These are phyloP conservation scores for Thrips palmi DNA, from an alignment of 1,140 invertebrate genomes.

Conservation along the genomic window DNA sequence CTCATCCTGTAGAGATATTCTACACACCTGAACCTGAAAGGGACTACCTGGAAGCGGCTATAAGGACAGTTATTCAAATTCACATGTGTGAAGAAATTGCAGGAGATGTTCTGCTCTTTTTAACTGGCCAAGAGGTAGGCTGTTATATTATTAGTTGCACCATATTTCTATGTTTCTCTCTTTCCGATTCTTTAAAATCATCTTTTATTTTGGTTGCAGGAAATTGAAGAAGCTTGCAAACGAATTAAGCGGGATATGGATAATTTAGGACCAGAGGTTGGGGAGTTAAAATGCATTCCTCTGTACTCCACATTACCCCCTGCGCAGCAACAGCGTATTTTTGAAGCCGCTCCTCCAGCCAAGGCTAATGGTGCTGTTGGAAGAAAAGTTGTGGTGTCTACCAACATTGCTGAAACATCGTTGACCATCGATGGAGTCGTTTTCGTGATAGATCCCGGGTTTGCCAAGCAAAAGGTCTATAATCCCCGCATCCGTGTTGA, in stretches of 20 bases:
- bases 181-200: not conserved
- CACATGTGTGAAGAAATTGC: conserved; percentile 95
- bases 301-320: conserved; percentile 96
- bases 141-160: not conserved
- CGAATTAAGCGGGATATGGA: conserved; percentile 93
- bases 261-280: conserved; percentile 89
- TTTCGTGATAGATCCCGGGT: conserved; percentile 99
- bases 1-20: conserved; percentile 96
- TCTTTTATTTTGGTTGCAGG: conserved; percentile 28
- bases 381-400: conserved; percentile 90
- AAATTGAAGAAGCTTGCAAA: conserved; percentile 99
- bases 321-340: conserved; percentile 93
- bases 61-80: conserved; percentile 96
- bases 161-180: not conserved
- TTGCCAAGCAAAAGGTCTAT: conserved; percentile 98
- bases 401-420: conserved; percentile 98
- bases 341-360: conserved; percentile 84
- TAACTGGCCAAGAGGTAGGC: conserved; percentile 68
- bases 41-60: conserved; percentile 96
- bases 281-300: conserved; percentile 96
- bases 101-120: conserved; percentile 87
- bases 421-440: conserved; percentile 99
- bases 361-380: conserved; percentile 90
- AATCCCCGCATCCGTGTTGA: conserved; percentile 95
- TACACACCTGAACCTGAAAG: conserved; percentile 97